Base-by-base conservation (phyloP, 2,113 vertebrate species). In the Spheniscus mendiculus region DNA sequence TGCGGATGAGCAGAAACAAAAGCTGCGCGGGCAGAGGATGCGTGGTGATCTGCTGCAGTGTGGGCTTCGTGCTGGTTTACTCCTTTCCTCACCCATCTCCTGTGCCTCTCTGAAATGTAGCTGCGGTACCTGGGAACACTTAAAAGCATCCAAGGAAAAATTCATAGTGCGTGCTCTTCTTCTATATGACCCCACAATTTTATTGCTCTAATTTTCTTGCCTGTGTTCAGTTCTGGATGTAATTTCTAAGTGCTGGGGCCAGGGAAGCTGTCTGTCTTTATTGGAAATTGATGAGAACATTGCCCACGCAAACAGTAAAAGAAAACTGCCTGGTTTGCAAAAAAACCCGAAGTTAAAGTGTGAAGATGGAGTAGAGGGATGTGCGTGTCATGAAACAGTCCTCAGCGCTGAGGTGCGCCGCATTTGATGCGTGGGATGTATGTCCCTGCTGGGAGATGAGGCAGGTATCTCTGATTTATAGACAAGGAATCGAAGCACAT, bases 191-290 rank as follows among this genome's bases (percentile, higher is more conserved):
- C 34, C 44, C n/a, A 20, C 82, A 85, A 61, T 82, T 94, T 92
- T 84, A 50, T 78, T 82, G 74, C 86, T 90, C 65, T 88, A 29
- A 70, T 95, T 92, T 95, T 56, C 55, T 38, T 94, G 63, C 65
- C 65, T 40, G 8, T 79, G 38, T 70, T 95, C 42, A 6, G 53
- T 61, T 78, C 70, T 90, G 79, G 32, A 59, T 82, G 50, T 84
- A 65, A 92, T 84, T 94, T 84, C 38, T 30, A 42, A 81, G 49
- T 82, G 49, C 78, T 78, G 69, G 44, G 78, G 63, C 40, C 23
- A 47, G 70, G 79, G 34, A 88, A 44, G 44, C 13, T 55, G 58
- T 45, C 47, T 87, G 89, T 88, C 73, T 82, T 70, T 56, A 55
- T 30, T 79, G 45, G 55, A 88, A 88, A 82, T 44, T 16, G 55